Percentiles rank a stretch among this genome's conserved stretches.
Conservation (phyloP, 2,113 vertebrate genomes). For the Gymnobelideus leadbeateri region DNA sequence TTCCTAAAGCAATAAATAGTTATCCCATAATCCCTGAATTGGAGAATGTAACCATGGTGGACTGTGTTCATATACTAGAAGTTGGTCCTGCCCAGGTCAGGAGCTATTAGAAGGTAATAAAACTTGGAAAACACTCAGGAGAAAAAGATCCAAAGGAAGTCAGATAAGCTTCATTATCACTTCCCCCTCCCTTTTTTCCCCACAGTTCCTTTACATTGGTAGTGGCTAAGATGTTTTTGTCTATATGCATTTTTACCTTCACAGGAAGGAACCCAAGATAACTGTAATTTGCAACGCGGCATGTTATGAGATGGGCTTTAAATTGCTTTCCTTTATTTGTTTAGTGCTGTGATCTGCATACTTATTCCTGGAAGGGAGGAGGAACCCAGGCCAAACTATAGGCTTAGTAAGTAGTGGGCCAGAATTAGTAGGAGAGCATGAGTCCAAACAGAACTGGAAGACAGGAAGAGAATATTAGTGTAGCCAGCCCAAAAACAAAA, state of each 20-base stretch:
- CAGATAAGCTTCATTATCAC: slow-evolving; percentile 9
- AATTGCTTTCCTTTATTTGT: slow-evolving; percentile 7
- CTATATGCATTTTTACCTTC: background rate
- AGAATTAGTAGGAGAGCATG: background rate
- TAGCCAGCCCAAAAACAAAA: background rate
- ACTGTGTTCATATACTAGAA: background rate
- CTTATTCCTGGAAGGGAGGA: background rate
- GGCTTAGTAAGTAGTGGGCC: background rate
- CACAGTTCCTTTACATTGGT: slow-evolving; percentile 2
- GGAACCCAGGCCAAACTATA: background rate
- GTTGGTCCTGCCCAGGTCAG: background rate
- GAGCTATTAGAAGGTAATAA: background rate
- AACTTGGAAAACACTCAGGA: background rate
- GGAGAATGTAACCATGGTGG: background rate
- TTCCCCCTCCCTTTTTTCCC: background rate
- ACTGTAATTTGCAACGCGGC: background rate
- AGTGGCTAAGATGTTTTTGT: slow-evolving; percentile 3
- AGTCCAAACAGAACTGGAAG: background rate
- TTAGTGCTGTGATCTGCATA: background rate
- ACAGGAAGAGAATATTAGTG: background rate
- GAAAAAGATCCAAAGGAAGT: background rate
- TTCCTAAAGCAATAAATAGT: background rate
- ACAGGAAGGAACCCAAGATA: background rate
- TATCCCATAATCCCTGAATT: background rate
- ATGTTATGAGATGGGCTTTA: background rate